A percentile compares a stretch with the other conserved stretches of the same genome.
Conservation (phyloP, 1,140 invertebrate genomes). For the Proales similis region DNA sequence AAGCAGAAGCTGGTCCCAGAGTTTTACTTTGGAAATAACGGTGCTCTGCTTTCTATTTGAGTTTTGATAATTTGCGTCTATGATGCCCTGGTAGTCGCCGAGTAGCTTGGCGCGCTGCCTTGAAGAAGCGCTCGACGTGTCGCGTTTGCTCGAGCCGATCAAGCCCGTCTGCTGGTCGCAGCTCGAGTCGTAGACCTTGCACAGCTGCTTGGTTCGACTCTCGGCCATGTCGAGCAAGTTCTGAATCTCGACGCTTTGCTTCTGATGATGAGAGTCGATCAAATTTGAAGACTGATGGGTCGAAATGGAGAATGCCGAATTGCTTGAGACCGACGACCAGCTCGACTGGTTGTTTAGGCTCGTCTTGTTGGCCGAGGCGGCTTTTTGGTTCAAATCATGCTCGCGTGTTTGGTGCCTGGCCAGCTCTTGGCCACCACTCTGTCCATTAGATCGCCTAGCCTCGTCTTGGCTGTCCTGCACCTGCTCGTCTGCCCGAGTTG, state of each 20-base stretch:
- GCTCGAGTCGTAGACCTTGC: slow-evolving; percentile 14
- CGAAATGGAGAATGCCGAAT: too few relatives aligned
- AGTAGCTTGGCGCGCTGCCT: background rate
- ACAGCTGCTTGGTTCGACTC: background rate
- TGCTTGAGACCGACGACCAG: too few relatives aligned
- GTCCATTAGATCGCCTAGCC: too few relatives aligned
- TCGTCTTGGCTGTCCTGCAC: too few relatives aligned
- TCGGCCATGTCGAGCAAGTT: background rate
- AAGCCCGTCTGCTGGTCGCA: background rate
- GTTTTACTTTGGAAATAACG: slow-evolving; percentile 1
- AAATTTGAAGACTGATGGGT: too few relatives aligned
- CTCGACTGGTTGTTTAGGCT: too few relatives aligned
- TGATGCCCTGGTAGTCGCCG: background rate
- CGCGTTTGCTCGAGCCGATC: background rate
- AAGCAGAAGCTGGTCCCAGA: background rate
- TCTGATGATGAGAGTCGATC: too few relatives aligned
- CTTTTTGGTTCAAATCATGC: too few relatives aligned
- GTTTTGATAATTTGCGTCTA: slow-evolving; percentile 10
- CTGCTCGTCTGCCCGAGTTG: too few relatives aligned
- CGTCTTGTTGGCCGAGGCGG: too few relatives aligned
- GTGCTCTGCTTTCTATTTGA: background rate
- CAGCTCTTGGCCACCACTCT: too few relatives aligned
- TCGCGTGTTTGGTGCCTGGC: too few relatives aligned
- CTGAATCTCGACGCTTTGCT: background rate
- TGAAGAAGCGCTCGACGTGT: background rate